Percentiles rank a stretch among this genome's conserved stretches.
Evolutionary conservation across 2,113 vertebrate species (phyloP).

Genomic region (Heterocephalus glaber): DNA sequence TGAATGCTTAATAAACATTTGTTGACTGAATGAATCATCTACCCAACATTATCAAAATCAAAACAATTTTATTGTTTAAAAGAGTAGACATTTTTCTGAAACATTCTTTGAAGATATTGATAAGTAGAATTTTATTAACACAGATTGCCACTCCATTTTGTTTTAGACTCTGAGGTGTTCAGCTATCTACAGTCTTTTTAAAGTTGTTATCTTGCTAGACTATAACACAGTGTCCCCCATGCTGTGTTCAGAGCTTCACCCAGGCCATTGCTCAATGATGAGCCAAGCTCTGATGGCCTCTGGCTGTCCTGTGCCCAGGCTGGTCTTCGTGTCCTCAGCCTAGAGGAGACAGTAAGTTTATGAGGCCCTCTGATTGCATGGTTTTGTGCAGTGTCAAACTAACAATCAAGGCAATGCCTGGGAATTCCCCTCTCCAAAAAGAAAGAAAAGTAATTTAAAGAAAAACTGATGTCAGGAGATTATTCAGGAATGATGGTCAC

Average conservation of each 20-base stretch:
- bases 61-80: neutral
- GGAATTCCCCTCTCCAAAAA: neutral
- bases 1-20: neutral
- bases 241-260: neutral
- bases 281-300: neutral
- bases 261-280: neutral
- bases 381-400: constrained; percentile 62
- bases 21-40: neutral
- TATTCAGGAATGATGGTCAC: neutral
- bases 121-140: neutral
- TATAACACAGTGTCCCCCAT: neutral
- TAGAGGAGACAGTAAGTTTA: constrained; percentile 1
- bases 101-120: neutral
- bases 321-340: neutral
- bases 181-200: neutral
- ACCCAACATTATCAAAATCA: neutral
- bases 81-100: neutral
- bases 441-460: neutral
- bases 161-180: neutral
- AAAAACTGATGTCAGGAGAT: neutral
- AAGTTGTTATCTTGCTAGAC: neutral
- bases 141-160: neutral
- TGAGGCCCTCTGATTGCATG: constrained; percentile 44
- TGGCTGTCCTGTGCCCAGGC: neutral
- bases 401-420: neutral